Conservation (phyloP, 1,140 invertebrate genomes). For the Ooceraea biroi region DNA sequence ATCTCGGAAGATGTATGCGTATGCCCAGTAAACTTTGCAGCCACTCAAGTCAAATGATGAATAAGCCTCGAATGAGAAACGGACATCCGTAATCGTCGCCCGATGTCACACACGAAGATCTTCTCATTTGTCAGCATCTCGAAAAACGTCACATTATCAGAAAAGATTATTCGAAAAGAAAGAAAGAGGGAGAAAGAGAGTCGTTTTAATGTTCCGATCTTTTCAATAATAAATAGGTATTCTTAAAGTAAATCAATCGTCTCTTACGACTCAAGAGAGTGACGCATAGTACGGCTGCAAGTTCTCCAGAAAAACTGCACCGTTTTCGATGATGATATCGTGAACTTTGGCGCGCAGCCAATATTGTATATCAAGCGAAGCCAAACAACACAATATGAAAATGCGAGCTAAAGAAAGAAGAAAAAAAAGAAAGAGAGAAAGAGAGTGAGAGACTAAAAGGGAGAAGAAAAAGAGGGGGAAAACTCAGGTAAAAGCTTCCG, state of each 20-base stretch:
- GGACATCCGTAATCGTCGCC: neutral
- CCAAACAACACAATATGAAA: neutral
- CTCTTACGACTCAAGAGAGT: neutral
- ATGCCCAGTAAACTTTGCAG: neutral
- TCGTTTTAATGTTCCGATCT: neutral
- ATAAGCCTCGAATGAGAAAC: neutral
- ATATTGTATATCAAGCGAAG: conserved; percentile 12
- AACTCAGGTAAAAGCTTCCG: conserved; percentile 25
- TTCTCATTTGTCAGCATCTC: neutral
- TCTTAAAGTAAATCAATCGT: conserved; percentile 32
- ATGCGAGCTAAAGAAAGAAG: too few relatives aligned
- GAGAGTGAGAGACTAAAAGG: neutral
- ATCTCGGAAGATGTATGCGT: neutral
- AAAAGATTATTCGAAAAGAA: too few relatives aligned
- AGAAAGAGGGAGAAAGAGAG: neutral
- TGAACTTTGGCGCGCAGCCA: conserved; percentile 20
- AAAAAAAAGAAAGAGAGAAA: neutral
- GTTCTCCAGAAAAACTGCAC: conserved; percentile 18
- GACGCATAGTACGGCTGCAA: neutral
- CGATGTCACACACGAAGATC: neutral
- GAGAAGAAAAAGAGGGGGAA: neutral
- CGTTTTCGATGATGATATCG: neutral
- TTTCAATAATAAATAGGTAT: conserved; percentile 26
- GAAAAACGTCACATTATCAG: conserved; percentile 3
- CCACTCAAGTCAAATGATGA: conserved; percentile 13